These are phyloP conservation scores for Chaenocephalus aceratus DNA, from an alignment of 2,113 vertebrate species.

Conservation along the genomic window DNA sequence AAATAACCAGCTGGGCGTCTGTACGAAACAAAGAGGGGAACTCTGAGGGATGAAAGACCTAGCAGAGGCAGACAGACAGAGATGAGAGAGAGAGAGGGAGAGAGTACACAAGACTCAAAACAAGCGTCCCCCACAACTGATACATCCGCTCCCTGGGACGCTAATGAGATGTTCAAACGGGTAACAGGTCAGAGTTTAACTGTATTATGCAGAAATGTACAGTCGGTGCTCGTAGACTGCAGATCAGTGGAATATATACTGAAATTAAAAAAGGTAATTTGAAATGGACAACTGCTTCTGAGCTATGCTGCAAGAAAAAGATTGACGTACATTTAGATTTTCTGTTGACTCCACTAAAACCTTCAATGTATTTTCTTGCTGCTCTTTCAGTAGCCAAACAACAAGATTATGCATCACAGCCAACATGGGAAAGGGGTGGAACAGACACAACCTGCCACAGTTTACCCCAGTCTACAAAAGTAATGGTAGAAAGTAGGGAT, in stretches of 20 bases:
- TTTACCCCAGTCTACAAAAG: no score
- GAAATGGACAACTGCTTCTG: no score
- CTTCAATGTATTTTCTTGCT: not conserved
- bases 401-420: not conserved
- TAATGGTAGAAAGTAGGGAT: no score
- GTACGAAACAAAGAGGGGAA: constrained; percentile 46
- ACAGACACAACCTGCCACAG: not conserved
- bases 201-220: constrained; percentile 35
- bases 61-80: constrained; percentile 21
- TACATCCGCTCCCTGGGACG: not conserved
- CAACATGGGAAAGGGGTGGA: no score
- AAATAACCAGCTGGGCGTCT: constrained; percentile 39
- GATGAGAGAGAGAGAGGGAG: constrained; percentile 24
- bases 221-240: not conserved
- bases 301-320: no score
- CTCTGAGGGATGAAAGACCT: constrained; percentile 43
- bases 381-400: no score
- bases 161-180: constrained; percentile 44
- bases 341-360: not conserved
- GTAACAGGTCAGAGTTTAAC: constrained; percentile 32
- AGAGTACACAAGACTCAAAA: constrained; percentile 20
- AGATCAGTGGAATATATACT: no score
- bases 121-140: not conserved
- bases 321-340: not conserved
- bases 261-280: no score